A percentile compares a stretch with the other conserved stretches of the same genome.
Evolutionary conservation across 2,888 invertebrate genomes (phyloP).

Genomic region (Adelphocoris suturalis): DNA sequence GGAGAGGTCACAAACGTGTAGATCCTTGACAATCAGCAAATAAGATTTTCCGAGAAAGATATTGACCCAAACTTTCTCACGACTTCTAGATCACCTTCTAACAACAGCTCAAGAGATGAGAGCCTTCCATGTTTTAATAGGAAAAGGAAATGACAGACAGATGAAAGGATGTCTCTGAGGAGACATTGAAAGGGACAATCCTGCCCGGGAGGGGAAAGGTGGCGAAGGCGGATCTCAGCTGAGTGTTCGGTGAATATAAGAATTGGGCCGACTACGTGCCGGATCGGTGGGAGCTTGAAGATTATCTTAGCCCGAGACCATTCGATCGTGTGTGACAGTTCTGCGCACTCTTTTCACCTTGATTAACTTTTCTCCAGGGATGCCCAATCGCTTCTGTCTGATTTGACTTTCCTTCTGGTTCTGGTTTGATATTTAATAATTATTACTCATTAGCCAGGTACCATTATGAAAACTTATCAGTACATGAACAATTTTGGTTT

Average conservation of each 20-base stretch:
- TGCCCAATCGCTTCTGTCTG: not conserved
- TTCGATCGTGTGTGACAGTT: constrained; percentile 63
- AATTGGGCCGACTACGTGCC: constrained; percentile 59
- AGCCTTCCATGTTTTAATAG: constrained; percentile 21
- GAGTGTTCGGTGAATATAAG: constrained; percentile 50
- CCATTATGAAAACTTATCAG: no score
- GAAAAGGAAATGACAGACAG: constrained; percentile 3
- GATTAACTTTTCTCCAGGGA: constrained; percentile 44
- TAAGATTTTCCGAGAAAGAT: not conserved
- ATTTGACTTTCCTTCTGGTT: not conserved
- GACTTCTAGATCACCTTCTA: not conserved
- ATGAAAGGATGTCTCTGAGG: constrained; percentile 25
- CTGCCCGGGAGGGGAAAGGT: not conserved
- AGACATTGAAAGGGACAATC: constrained; percentile 4
- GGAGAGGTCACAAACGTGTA: no score
- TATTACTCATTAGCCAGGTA: no score
- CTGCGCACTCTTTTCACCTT: constrained; percentile 10
- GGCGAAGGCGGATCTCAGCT: constrained; percentile 6
- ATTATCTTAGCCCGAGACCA: constrained; percentile 44
- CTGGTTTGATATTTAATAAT: not conserved
- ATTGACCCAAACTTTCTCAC: not conserved
- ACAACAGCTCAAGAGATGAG: not conserved
- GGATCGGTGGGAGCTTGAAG: not conserved
- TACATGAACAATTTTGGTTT: no score
- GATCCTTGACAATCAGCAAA: no score